Conservation (phyloP, 2,888 invertebrate genomes). For the Clitarchus hookeri region DNA sequence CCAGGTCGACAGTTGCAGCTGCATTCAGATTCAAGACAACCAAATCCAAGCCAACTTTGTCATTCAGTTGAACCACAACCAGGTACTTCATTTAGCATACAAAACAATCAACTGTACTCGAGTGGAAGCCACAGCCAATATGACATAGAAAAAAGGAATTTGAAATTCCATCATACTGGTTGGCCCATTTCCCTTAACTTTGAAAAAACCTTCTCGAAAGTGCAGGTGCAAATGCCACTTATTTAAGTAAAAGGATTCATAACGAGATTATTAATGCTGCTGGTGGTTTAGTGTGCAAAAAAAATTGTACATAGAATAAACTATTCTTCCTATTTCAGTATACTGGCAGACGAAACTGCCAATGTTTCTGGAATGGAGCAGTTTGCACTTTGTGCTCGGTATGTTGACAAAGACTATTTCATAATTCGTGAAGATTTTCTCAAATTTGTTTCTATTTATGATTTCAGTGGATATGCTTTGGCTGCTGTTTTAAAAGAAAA, state of each 20-base stretch:
- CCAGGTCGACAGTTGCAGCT: no score
- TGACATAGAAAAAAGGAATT: no score
- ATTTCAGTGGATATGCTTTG: conserved; percentile 11
- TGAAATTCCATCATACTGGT: no score
- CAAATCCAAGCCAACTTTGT: no score
- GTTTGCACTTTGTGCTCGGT: conserved; percentile 26
- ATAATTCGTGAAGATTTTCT: conserved; percentile 23
- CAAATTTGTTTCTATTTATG: conserved; percentile 15
- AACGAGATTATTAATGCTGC: conserved; percentile 22
- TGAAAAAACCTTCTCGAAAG: conserved; percentile 24
- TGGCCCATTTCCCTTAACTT: no score
- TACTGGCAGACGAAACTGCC: neutral
- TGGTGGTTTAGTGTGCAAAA: conserved; percentile 26
- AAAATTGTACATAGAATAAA: conserved; percentile 6
- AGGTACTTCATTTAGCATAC: no score
- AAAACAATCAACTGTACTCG: no score
- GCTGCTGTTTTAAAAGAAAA: conserved; percentile 20
- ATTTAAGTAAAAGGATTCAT: neutral
- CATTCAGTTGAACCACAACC: no score
- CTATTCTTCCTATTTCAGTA: conserved; percentile 11
- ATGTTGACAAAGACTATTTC: conserved; percentile 16
- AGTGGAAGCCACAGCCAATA: no score
- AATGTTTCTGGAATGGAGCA: neutral
- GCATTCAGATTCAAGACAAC: no score
- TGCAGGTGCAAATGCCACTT: conserved; percentile 21